Evolutionary conservation across 1,140 invertebrate species (phyloP), one percentile per base, ranked within the genome.

Genomic region (Apolygus lucorum): DNA sequence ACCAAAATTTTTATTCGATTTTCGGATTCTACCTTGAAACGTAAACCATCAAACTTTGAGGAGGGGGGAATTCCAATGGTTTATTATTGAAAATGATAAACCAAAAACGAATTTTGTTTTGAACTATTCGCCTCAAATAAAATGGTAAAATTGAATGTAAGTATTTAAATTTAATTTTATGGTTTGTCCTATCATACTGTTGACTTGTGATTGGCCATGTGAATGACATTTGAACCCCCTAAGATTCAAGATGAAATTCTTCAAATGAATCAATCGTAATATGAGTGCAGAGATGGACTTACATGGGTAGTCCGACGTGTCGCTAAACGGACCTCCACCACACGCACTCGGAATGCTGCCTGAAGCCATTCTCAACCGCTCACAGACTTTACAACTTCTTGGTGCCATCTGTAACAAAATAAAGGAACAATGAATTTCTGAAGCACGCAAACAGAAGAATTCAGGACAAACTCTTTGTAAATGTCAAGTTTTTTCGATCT

Each of bases 341-440:
- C 67, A 2, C 11, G 66, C 70, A 52, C 68, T 71, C 1, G 70
- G 70, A 26, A 71, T 71, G 17, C 42, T 62, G 17, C 70, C 70
- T 22, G 28, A 28, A 27, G 70, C 70, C 70, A 71, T 71, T 28
- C 70, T 71, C 22, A 71, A 42, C 26, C 54, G 24, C n/a, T 28
- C 52, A 54, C 70, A 71, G 14, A 71, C 34, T 52, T 62, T 71
- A 65, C 70, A 71, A 34, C 70, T 68, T 54, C 67, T 63, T 28
- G 70, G 70, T 28, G 70, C 70, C 70, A 71, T 71, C 70, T 71
- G 28, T 22, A 70, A 70, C 27, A 65, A n/a, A n/a, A n/a, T n/a
- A n/a, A n/a, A n/a, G n/a, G n/a, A n/a, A n/a, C n/a, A n/a, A n/a
- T n/a, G n/a, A n/a, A n/a, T n/a, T n/a, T n/a, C n/a, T n/a, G n/a